phyloP scores from a whole-genome alignment of 92 coral and sea anemone genomes.

The Porites rus region DNA sequence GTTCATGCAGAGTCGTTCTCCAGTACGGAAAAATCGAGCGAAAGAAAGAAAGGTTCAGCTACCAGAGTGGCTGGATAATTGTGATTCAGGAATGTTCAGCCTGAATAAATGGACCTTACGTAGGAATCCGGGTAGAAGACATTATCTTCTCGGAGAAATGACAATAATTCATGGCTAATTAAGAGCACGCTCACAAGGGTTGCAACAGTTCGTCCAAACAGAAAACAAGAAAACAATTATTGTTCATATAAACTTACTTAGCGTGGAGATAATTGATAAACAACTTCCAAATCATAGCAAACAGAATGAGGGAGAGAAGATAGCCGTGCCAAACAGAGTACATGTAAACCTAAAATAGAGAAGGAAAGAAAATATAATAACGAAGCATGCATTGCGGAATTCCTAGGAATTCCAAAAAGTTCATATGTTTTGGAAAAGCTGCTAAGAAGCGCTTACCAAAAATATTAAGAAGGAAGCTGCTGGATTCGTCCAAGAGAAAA shows the following conservation, averaged over 20 bases:
- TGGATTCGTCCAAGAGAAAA: slow-evolving; percentile 85
- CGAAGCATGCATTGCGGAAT: neutral
- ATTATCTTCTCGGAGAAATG: no score
- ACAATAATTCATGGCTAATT: neutral
- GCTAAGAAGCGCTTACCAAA: slow-evolving; percentile 62
- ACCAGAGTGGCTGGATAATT: no score
- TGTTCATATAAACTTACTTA: slow-evolving; percentile 53
- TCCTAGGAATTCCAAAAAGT: neutral
- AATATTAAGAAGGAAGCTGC: slow-evolving; percentile 86
- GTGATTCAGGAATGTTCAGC: no score
- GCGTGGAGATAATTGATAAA: slow-evolving; percentile 90
- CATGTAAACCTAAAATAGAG: slow-evolving; percentile 77
- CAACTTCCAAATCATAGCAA: slow-evolving; percentile 77
- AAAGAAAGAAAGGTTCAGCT: no score
- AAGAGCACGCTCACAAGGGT: neutral
- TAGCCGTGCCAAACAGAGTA: slow-evolving; percentile 87
- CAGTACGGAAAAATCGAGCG: no score
- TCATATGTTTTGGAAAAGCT: no score
- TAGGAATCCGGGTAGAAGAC: no score
- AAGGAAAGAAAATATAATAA: neutral
- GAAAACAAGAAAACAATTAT: no score
- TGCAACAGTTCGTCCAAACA: neutral
- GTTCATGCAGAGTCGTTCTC: no score
- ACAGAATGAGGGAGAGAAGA: slow-evolving; percentile 75
- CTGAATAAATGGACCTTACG: no score